Evolutionary conservation across 2,113 vertebrate species (phyloP), one percentile per base, ranked within the genome.

Genomic region (Chrysemys picta): DNA sequence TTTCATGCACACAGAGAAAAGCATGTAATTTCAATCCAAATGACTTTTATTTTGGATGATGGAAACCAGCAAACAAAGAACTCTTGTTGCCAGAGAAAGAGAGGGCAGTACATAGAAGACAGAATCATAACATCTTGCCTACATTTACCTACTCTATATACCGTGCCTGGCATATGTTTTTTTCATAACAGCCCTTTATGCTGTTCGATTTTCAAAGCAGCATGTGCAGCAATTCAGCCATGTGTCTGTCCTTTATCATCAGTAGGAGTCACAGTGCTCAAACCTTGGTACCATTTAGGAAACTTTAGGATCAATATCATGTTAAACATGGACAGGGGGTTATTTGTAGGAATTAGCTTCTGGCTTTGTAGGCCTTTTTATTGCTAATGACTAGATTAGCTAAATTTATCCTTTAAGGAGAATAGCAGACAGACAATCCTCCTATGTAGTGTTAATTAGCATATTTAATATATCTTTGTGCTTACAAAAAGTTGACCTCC

Each of bases 281-380:
- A 85, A 85, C 57, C 84, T 29, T 22, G 65, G 78, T 29, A 78
- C 47, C 29, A 47, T 5, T 49, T 3, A 53, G 84, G 25, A 9
- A 80, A 85, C 54, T 9, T 9, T 21, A 65, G 88, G 79, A n/a
- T 76, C 84, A 62, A 91, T 86, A 80, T 95, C 85, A 94, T 93
- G 91, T 96, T 65, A 47, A 94, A 91, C 91, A 91, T 93, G 84
- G 84, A 95, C 94, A 93, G 76, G 94, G 45, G 31, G 85, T 42
- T 1, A 6, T 16, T 50, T 47, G 79, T 85, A 92, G 85, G 59
- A 96, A 96, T 96, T 91, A 93, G 94, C 79, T 79, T 54, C 14
- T 2, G 88, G 87, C 81, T 89, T 91, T 93, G 72, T 57, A 80
- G 93, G 47, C 59, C 10, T 65, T 57, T 87, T 82, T 89, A 91